phyloP scores from a whole-genome alignment of 2,113 vertebrate genomes.

The Helogale parvula region DNA sequence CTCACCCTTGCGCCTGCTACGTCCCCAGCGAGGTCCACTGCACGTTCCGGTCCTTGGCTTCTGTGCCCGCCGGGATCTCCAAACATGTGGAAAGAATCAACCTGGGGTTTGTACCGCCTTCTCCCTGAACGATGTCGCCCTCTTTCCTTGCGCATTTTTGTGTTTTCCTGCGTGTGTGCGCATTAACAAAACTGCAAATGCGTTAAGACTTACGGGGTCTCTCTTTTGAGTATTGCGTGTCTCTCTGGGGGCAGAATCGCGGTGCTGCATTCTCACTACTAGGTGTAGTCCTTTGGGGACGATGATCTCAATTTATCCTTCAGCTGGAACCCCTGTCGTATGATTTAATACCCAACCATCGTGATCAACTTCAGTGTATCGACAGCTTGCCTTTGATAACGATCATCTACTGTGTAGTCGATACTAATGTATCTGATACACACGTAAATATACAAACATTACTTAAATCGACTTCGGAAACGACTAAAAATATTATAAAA shows the following conservation, averaged over 20 bases:
- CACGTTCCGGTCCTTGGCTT: conserved; percentile 92
- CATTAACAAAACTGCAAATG: accelerated
- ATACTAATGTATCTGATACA: neutral
- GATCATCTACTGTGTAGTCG: accelerated
- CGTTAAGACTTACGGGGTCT: accelerated
- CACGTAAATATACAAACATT: neutral
- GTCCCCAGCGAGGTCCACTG: conserved; percentile 94
- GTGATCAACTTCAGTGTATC: accelerated
- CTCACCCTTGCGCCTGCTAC: conserved; percentile 92
- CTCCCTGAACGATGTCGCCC: accelerated
- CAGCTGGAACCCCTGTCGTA: accelerated
- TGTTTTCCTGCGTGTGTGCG: accelerated
- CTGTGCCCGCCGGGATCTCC: conserved; percentile 87
- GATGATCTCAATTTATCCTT: accelerated
- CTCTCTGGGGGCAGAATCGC: neutral
- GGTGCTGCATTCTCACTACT: accelerated
- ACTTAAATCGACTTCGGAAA: neutral
- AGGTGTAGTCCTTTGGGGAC: neutral
- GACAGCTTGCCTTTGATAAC: neutral
- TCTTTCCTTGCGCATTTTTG: accelerated
- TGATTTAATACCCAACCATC: no score
- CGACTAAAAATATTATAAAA: neutral
- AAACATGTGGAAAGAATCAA: conserved; percentile 93
- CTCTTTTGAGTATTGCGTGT: accelerated
- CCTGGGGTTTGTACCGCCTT: conserved; percentile 88